A percentile compares a stretch with the other conserved stretches of the same genome.
phyloP scores from a whole-genome alignment of 2,888 invertebrate genomes.

The Acronicta psi region DNA sequence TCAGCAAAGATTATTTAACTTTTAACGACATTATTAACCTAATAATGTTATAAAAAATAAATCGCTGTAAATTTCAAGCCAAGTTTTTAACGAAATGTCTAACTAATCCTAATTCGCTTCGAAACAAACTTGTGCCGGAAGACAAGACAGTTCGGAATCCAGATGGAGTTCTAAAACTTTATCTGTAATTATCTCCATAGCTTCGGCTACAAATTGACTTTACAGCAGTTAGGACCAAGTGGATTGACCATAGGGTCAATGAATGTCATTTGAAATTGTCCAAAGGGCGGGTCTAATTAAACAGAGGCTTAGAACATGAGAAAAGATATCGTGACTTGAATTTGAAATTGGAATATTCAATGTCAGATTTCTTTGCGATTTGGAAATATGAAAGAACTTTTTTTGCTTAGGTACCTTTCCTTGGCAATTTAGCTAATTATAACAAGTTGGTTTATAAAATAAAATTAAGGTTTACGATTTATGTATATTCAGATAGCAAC shows the following conservation, averaged over 20 bases:
- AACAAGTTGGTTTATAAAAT: background rate
- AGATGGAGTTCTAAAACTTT: conserved; percentile 47
- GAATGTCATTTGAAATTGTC: conserved; percentile 47
- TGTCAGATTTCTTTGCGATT: background rate
- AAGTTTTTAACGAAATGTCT: conserved; percentile 39
- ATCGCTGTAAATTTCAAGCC: conserved; percentile 26
- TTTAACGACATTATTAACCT: conserved; percentile 28
- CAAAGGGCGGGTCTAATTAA: conserved; percentile 52
- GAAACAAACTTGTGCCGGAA: conserved; percentile 48
- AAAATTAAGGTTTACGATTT: background rate
- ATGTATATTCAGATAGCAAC: background rate
- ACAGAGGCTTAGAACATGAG: conserved; percentile 45
- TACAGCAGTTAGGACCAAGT: conserved; percentile 38
- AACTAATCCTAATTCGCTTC: conserved; percentile 38
- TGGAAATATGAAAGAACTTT: background rate
- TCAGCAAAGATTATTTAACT: conserved; percentile 9
- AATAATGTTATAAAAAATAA: conserved; percentile 39
- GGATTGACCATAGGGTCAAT: conserved; percentile 47
- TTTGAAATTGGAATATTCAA: conserved; percentile 1
- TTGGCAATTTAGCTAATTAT: background rate
- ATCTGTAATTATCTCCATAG: conserved; percentile 43
- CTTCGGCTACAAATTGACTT: conserved; percentile 45
- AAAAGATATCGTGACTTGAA: conserved; percentile 27
- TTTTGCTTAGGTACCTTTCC: background rate
- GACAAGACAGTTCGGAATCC: conserved; percentile 24